Conservation (phyloP, 2,113 vertebrate species). For the Struthio camelus region DNA sequence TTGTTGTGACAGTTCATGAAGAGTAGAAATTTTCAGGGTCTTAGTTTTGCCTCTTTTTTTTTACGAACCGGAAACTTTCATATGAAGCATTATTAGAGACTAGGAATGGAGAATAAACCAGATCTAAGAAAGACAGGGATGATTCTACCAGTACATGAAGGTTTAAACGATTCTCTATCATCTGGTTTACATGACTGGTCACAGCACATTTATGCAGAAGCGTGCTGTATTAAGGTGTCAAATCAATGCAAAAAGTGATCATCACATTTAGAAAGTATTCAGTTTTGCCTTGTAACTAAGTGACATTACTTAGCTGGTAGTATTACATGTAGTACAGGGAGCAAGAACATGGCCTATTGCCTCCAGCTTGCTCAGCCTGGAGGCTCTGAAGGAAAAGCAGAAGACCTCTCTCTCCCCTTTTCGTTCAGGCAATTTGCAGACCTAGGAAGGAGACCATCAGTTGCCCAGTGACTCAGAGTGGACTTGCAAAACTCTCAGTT, state of each 20-base stretch:
- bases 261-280: not conserved
- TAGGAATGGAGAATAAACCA: not conserved
- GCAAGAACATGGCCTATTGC: not conserved
- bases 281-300: not conserved
- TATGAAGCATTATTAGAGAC: not conserved
- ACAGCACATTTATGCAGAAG: not conserved
- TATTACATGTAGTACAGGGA: not conserved
- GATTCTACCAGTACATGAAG: not conserved
- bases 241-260: not conserved
- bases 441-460: not conserved
- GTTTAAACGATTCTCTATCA: not conserved
- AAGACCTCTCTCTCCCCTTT: rapidly evolving
- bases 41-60: not conserved
- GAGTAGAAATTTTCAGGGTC: not conserved
- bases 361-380: not conserved
- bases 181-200: not conserved
- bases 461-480: not conserved
- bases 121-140: not conserved
- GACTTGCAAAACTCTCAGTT: not conserved
- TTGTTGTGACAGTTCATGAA: not conserved
- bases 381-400: not conserved
- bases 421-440: not conserved
- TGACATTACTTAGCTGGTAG: not conserved
- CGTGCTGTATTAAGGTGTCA: not conserved
- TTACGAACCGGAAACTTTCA: not conserved